Percentiles rank a stretch among this genome's conserved stretches.
Conservation (phyloP, 2,888 invertebrate genomes). For the Ophioninae sp. region DNA sequence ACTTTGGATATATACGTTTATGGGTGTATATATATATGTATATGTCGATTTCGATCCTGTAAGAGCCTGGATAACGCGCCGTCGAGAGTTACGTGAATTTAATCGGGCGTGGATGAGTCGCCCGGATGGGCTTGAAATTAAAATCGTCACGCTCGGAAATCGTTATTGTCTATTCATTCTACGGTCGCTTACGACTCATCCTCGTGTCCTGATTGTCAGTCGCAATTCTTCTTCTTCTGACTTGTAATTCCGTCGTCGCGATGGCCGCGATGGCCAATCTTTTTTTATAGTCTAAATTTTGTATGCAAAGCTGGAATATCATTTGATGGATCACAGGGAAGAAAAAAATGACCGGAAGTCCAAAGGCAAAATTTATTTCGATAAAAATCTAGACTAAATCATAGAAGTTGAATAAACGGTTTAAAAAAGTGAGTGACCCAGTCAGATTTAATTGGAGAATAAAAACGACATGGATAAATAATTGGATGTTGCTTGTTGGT, state of each 20-base stretch:
- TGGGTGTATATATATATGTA: neutral
- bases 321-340: neutral
- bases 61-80: constrained; percentile 7
- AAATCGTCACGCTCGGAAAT: constrained; percentile 54
- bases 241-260: constrained; percentile 19
- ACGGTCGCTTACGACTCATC: neutral
- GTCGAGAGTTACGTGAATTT: constrained; percentile 58
- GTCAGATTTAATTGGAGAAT: too few species aligned
- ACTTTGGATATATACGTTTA: too few species aligned
- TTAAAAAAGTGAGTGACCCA: neutral
- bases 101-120: constrained; percentile 60
- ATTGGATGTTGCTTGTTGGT: too few species aligned
- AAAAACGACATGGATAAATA: too few species aligned
- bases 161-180: constrained; percentile 47
- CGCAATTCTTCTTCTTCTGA: neutral
- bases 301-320: neutral
- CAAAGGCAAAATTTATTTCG: too few species aligned
- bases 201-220: constrained; percentile 14
- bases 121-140: constrained; percentile 58
- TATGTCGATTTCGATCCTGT: constrained; percentile 19
- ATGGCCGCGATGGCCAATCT: neutral
- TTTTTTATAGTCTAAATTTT: neutral
- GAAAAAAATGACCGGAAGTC: too few species aligned
- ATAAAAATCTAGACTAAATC: neutral
- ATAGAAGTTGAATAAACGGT: neutral